Percentiles rank a stretch among this genome's conserved stretches.
Evolutionary conservation across 2,113 vertebrate genomes (phyloP).

Genomic region (Indicator maculatus): DNA sequence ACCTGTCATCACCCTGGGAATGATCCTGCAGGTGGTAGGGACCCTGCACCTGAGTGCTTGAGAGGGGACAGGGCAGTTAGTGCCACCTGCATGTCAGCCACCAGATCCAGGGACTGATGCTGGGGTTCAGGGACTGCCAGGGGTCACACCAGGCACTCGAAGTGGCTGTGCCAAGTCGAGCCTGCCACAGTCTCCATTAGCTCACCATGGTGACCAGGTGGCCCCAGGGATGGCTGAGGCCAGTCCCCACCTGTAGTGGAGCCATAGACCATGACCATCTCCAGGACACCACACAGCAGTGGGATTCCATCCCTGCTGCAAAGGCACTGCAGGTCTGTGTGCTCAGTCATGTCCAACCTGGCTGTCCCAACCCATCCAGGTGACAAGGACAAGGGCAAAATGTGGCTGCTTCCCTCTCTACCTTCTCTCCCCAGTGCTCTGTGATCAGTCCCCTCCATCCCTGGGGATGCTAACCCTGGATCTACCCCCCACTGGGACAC

Average conservation of each 20-base stretch:
- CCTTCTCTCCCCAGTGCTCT: neutral
- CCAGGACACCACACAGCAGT: slow-evolving; percentile 56
- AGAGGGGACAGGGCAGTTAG: fast-evolving
- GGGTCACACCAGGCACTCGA: neutral
- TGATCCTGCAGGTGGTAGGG: neutral
- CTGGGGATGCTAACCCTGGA: neutral
- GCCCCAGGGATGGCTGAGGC: neutral
- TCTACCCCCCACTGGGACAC: neutral
- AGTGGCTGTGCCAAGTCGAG: fast-evolving
- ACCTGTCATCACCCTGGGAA: neutral
- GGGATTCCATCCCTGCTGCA: neutral
- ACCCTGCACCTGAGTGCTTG: neutral
- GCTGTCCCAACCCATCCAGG: neutral
- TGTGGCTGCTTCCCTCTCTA: neutral
- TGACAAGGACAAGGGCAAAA: neutral
- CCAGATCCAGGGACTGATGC: neutral
- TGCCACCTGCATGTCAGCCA: neutral
- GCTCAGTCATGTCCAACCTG: neutral
- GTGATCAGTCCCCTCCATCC: neutral
- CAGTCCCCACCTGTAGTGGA: neutral
- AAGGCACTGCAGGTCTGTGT: neutral
- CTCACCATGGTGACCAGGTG: fast-evolving
- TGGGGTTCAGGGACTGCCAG: neutral
- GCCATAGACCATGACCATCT: slow-evolving; percentile 37
- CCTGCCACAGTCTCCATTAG: neutral